Percentiles rank a stretch among this genome's conserved stretches.
Evolutionary conservation across 2,888 invertebrate species (phyloP).

Genomic region (Erannis defoliaria): DNA sequence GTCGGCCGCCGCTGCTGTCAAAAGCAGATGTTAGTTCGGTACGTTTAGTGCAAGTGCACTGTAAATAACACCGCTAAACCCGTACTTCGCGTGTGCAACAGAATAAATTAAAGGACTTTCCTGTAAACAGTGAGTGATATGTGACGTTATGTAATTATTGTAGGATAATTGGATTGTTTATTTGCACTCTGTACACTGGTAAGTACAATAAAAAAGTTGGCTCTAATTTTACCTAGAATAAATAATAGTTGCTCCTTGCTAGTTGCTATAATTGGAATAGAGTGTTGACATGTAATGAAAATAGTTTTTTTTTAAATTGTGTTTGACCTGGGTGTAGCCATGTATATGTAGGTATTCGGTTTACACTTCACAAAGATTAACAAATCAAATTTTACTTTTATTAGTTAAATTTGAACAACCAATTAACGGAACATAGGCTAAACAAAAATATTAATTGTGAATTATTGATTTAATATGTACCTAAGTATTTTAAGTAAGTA

Average conservation of each 20-base stretch:
- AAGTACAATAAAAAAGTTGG: background rate
- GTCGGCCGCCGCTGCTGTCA: constrained; percentile 17
- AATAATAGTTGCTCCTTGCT: background rate
- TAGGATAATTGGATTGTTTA: too few relatives aligned
- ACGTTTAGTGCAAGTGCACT: constrained; percentile 30
- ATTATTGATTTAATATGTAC: too few relatives aligned
- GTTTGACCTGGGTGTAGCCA: background rate
- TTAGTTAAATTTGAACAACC: background rate
- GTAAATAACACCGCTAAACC: background rate
- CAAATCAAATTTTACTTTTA: background rate
- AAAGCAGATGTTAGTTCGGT: constrained; percentile 28
- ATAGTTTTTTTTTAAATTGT: background rate
- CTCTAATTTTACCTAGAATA: too few relatives aligned
- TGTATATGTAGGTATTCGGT: background rate
- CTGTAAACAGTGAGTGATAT: background rate
- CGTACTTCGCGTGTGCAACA: constrained; percentile 1
- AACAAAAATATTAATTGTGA: too few relatives aligned
- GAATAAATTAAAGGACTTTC: background rate
- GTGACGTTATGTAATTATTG: constrained; percentile 31
- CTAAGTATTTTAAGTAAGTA: too few relatives aligned
- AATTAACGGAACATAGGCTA: too few relatives aligned
- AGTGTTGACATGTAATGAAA: too few relatives aligned
- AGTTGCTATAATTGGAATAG: too few relatives aligned
- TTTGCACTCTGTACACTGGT: too few relatives aligned
- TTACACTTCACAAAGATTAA: background rate